Percentiles rank a stretch among this genome's conserved stretches.
Evolutionary conservation across 2,797 vertebrate genomes (phyloP).

Genomic region (Pseudochirops corinnae): DNA sequence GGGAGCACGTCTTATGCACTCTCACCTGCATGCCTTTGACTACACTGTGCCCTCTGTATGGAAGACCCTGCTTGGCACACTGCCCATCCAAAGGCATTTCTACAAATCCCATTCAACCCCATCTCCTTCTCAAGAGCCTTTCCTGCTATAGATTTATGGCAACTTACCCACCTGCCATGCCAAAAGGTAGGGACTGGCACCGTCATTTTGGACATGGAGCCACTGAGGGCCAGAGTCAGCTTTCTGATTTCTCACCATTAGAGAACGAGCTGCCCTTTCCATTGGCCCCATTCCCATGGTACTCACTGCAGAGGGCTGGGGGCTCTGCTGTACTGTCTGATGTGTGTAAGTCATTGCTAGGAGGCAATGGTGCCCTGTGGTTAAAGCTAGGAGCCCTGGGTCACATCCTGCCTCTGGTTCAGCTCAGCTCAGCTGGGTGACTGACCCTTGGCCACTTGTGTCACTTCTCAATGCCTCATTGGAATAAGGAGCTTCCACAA

Average conservation of each 20-base stretch:
- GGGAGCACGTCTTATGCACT: background rate
- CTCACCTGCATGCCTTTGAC: background rate
- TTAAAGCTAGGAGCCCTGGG: background rate
- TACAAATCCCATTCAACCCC: background rate
- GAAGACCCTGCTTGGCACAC: background rate
- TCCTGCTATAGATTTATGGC: background rate
- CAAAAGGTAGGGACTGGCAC: background rate
- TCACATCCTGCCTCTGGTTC: background rate
- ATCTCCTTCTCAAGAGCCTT: background rate
- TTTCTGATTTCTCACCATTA: background rate
- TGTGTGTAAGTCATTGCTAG: background rate
- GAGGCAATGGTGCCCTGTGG: background rate
- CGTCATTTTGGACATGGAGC: background rate
- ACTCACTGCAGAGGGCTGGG: background rate
- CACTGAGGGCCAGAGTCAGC: background rate
- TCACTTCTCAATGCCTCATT: background rate
- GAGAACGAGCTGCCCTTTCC: background rate
- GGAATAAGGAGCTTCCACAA: background rate
- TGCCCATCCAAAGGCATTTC: background rate
- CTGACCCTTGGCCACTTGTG: background rate
- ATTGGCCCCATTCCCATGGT: background rate
- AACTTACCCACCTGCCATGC: background rate
- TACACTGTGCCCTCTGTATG: background rate
- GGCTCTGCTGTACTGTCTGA: background rate
- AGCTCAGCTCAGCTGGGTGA: background rate